Conservation (phyloP, 35 echinoderm and acorn worm species). For the Heliocidaris tuberculata region DNA sequence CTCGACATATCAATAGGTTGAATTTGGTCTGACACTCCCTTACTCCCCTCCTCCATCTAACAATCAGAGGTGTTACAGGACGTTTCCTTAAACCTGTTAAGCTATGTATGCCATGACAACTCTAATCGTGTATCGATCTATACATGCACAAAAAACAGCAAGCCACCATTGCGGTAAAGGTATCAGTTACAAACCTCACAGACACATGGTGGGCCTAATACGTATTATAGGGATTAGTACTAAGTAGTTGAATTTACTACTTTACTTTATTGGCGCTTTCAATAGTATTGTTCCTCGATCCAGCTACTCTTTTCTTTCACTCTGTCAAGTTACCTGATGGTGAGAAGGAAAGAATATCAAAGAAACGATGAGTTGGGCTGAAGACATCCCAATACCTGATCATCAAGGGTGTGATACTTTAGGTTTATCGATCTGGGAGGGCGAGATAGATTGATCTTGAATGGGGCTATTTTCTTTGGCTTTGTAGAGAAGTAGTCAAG, state of each 20-base stretch:
- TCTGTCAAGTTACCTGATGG: background rate
- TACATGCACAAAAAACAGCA: background rate
- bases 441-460: background rate
- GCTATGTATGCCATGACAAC: too few relatives aligned
- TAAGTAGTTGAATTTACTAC: background rate
- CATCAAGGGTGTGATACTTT: background rate
- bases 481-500: background rate
- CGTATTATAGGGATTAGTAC: background rate
- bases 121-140: too few relatives aligned
- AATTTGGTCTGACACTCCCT: too few relatives aligned
- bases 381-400: background rate
- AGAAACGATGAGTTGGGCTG: background rate
- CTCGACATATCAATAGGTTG: too few relatives aligned
- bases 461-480: background rate
- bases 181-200: background rate
- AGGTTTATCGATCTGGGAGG: background rate
- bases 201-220: background rate
- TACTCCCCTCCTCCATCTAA: too few relatives aligned
- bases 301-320: background rate
- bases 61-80: too few relatives aligned
- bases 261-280: slow-evolving; percentile 3
- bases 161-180: background rate
- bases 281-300: background rate
- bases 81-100: too few relatives aligned
- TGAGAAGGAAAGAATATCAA: background rate